Percentiles rank a stretch among this genome's conserved stretches.
These are phyloP conservation scores for Oxyscelio sp. DNA, from an alignment of 2,888 invertebrate genomes.

Conservation along the genomic window DNA sequence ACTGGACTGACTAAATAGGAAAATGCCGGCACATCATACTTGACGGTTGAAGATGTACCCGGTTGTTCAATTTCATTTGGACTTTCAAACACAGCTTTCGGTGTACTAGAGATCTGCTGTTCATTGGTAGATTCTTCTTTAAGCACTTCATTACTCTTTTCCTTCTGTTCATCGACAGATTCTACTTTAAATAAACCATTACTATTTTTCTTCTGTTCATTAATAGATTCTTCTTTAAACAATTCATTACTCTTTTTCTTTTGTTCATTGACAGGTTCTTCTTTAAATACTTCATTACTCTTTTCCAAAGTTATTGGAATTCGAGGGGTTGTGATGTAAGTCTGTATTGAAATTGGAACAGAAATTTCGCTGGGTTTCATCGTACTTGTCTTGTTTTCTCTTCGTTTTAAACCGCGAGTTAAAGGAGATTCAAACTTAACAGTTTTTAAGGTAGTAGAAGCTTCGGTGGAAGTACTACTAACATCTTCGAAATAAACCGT, in stretches of 20 bases:
- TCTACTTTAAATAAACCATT: no score
- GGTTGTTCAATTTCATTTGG: constrained; percentile 62
- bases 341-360: constrained; percentile 45
- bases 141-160: no score
- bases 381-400: constrained; percentile 23
- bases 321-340: constrained; percentile 58
- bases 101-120: no score
- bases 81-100: constrained; percentile 46
- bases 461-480: constrained; percentile 17
- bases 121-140: no score
- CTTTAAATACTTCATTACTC: constrained; percentile 2
- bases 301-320: constrained; percentile 11
- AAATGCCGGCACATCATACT: constrained; percentile 68
- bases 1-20: constrained; percentile 56
- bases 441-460: neutral
- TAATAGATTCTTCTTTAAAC: neutral
- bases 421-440: constrained; percentile 66
- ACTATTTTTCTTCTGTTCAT: neutral
- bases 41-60: constrained; percentile 58
- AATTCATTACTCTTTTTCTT: constrained; percentile 24
- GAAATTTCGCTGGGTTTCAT: neutral
- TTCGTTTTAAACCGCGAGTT: constrained; percentile 48
- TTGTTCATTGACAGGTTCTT: neutral
- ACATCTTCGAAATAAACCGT: neutral
- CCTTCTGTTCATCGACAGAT: no score